Evolutionary conservation across 2,888 invertebrate genomes (phyloP).

Genomic region (Euproctis similis): DNA sequence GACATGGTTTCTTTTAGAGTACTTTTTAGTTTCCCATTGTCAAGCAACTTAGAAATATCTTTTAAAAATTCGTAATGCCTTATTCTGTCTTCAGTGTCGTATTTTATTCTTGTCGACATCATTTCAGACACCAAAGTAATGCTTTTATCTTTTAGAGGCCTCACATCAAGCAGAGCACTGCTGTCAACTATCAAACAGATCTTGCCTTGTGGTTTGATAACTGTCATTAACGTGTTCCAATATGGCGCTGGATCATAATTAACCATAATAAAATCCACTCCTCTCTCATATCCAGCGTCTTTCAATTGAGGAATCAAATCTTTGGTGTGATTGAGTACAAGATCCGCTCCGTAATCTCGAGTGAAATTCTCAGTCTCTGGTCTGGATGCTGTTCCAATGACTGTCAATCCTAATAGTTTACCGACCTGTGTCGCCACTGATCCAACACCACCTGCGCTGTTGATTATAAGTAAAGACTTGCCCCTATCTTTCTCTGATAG

Average conservation of each 20-base stretch:
- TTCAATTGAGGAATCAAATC: constrained; percentile 48
- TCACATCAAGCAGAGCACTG: constrained; percentile 46
- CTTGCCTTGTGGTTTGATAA: constrained; percentile 55
- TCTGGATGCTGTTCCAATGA: constrained; percentile 61
- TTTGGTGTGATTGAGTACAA: constrained; percentile 51
- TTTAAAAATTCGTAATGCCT: constrained; percentile 48
- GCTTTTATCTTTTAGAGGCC: constrained; percentile 54
- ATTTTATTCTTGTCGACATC: constrained; percentile 55
- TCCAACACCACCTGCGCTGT: constrained; percentile 63
- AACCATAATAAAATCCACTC: constrained; percentile 55
- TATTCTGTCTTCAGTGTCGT: constrained; percentile 51
- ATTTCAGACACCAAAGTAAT: constrained; percentile 52
- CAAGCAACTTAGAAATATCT: constrained; percentile 46
- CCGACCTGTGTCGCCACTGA: constrained; percentile 56
- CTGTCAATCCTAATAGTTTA: constrained; percentile 48
- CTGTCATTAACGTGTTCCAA: constrained; percentile 53
- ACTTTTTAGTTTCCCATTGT: constrained; percentile 40
- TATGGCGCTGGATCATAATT: constrained; percentile 63
- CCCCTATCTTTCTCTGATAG: constrained; percentile 55
- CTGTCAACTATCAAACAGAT: constrained; percentile 61
- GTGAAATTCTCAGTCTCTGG: constrained; percentile 46
- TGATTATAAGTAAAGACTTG: constrained; percentile 52
- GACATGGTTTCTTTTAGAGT: constrained; percentile 50
- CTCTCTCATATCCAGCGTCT: constrained; percentile 40
- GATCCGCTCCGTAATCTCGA: constrained; percentile 40